Evolutionary conservation across 2,888 invertebrate genomes (phyloP), one percentile per base, ranked within the genome.

Genomic region (Lordiphosa andalusiaca): DNA sequence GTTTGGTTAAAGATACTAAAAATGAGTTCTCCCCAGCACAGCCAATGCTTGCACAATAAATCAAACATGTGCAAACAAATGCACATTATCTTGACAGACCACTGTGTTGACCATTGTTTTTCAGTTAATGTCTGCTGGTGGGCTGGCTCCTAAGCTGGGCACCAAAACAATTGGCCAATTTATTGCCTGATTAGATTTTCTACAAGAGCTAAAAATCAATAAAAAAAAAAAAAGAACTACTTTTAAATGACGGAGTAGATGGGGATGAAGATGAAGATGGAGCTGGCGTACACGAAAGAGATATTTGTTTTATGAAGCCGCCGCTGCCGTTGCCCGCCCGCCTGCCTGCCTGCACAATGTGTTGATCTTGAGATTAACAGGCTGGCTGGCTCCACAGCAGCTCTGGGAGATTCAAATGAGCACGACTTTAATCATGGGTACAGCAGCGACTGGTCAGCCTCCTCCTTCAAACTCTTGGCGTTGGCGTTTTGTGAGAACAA

Each of bases 311-410:
- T 84, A 80, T 78, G 73, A 74, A 80, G 85, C 83, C 83, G 85
- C 80, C 80, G 76, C 68, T 25, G 51, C 41, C 33, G 30, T 12
- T 19, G 51, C 39, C 52, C 51, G 41, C 23, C 72, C 58, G 73
- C 60, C 52, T 60, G 41, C 23, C 72, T 60, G 73, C 60, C 84
- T 71, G 84, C 55, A 55, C 81, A 81, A 77, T 84, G 77, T 84
- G 83, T 81, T 81, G 80, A 84, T 84, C 83, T 84, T 82, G 80
- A 81, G 80, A 84, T 81, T 80, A 81, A 69, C 76, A 78, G 78
- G 67, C 53, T 67, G 67, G 37, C 37, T 23, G 49, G 67, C 53
- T 19, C 21, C 50, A 57, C 36, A 48, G 25, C 42, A 53, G 37
- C 81, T 71, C 73, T 73, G 55, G 60, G 67, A 84, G 80, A 81